Evolutionary conservation across 92 coral and sea anemone species (phyloP).

Genomic region (Phenganax stokvisi): DNA sequence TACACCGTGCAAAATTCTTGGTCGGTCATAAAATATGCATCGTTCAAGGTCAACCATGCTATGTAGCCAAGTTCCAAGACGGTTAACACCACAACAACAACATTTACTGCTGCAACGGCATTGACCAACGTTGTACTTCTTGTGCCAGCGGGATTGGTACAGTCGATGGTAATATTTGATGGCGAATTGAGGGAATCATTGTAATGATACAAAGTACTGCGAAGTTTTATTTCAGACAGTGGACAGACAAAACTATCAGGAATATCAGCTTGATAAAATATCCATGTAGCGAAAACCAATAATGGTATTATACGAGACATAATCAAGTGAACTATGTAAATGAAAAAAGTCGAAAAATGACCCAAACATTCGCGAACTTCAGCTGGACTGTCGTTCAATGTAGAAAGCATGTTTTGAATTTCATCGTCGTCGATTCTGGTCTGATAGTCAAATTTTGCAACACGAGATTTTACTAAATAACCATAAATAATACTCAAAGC

Average conservation of each 20-base stretch:
- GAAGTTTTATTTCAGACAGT: background rate
- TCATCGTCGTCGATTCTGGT: background rate
- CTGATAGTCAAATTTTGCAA: slow-evolving; percentile 14
- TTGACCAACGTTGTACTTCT: slow-evolving; percentile 1
- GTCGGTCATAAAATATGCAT: background rate
- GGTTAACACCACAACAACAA: background rate
- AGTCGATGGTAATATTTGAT: background rate
- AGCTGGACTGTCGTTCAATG: background rate
- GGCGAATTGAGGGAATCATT: background rate
- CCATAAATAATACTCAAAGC: slow-evolving; percentile 22
- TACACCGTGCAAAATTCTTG: slow-evolving; percentile 25
- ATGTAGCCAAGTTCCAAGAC: slow-evolving; percentile 23
- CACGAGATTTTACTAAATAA: slow-evolving; percentile 17
- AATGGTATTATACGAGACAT: slow-evolving; percentile 12
- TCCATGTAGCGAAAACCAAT: background rate
- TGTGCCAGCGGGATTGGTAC: background rate
- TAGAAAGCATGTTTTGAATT: background rate
- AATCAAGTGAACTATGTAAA: background rate
- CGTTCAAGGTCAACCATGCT: background rate
- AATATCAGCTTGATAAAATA: background rate
- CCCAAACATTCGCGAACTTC: slow-evolving; percentile 19
- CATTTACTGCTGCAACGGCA: background rate
- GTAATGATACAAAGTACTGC: background rate
- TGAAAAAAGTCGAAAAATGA: slow-evolving; percentile 21
- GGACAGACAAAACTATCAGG: slow-evolving; percentile 3